Base-by-base conservation (phyloP, 2,113 vertebrate species). In the Archilochus colubris region DNA sequence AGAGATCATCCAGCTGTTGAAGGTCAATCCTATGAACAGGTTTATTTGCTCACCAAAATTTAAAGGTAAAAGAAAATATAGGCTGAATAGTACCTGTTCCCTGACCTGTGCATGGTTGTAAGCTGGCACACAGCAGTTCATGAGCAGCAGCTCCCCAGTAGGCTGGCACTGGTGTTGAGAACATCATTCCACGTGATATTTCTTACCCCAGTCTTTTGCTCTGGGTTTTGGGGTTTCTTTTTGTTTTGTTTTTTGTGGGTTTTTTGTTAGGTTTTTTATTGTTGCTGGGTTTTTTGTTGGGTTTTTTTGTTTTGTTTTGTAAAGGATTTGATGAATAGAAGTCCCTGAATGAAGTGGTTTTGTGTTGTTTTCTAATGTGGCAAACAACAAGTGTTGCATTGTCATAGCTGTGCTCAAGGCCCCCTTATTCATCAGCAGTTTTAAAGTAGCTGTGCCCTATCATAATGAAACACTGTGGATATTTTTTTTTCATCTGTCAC, bases 271-370 rank as follows among this genome's bases (percentile, higher is more conserved):
- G 40, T 5, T 40, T 46, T 40, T 40, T 28, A 16, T 27, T 28
- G 40, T 40, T 40, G 40, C 38, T 40, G 38, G 38, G 38, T 11
- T 40, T 40, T 40, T 40, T 40, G 48, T 33, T 33, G 46, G 46
- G 3, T 48, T 48, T 48, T 18, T 46, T 51, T 51, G 50, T 24
- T 23, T 22, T 22, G 9, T 17, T 73, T 74, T 54, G 23, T 72
- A 28, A 28, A 70, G 9, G 5, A n/a, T 24, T 33, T 94, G 95
- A 97, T 97, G 93, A 95, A 97, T 97, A 95, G 89, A 92, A 95
- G 94, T 79, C 94, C 96, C 94, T 97, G 95, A 94, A 75, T 89
- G 79, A 96, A 94, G 94, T 96, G 81, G 88, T 93, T 97, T 78
- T 72, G 84, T 93, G 95, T 95, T 70, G 91, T 97, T 94, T 95